A percentile compares a stretch with the other conserved stretches of the same genome.
These are phyloP conservation scores for Coenonympha arcania DNA, from an alignment of 2,888 invertebrate species.

Conservation along the genomic window DNA sequence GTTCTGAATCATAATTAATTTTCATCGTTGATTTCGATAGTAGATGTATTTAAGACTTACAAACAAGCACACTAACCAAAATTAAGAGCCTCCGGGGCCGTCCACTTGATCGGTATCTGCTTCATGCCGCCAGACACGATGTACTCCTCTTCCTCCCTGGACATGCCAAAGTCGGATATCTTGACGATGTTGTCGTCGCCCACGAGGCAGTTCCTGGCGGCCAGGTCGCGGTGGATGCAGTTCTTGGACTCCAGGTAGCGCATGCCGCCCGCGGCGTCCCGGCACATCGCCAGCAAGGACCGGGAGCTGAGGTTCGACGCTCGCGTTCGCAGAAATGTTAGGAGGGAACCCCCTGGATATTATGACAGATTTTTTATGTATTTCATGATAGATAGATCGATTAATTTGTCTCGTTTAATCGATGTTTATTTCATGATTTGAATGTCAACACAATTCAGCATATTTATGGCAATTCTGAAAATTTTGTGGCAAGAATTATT, in stretches of 20 bases:
- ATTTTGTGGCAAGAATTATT: too few species aligned
- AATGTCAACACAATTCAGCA: too few species aligned
- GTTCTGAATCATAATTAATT: too few species aligned
- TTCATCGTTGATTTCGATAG: too few species aligned
- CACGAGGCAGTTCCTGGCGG: conserved; percentile 94
- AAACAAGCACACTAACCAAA: conserved; percentile 78
- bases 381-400: too few species aligned
- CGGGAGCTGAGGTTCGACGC: conserved; percentile 77
- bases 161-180: conserved; percentile 99
- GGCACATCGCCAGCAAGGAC: conserved; percentile 89
- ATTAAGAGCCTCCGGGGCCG: conserved; percentile 96
- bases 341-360: conserved; percentile 85
- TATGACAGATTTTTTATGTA: not conserved
- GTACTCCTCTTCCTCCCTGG: conserved; percentile 96
- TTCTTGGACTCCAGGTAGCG: conserved; percentile 95
- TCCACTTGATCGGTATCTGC: conserved; percentile 99
- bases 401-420: too few species aligned
- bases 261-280: conserved; percentile 95
- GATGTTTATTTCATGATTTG: too few species aligned
- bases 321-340: conserved; percentile 89
- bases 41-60: too few species aligned
- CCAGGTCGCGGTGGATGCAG: conserved; percentile 96
- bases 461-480: too few species aligned
- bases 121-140: conserved; percentile 98
- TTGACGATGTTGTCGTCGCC: conserved; percentile 91